Percentiles rank a stretch among this genome's conserved stretches.
phyloP scores from a whole-genome alignment of 2,113 vertebrate species.

The Ascaphus truei region DNA sequence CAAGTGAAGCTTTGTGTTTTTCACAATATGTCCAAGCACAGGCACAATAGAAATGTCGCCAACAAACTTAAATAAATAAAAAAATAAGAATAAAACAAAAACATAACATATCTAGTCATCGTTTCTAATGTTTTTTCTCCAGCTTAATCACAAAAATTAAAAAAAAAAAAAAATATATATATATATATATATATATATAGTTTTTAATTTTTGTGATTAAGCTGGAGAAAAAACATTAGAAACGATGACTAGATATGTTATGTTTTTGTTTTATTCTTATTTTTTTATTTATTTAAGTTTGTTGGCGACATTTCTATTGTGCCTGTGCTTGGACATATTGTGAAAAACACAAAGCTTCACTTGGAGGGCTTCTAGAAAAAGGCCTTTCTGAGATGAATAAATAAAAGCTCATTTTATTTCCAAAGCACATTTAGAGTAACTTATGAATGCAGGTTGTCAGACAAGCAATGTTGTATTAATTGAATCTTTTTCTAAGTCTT shows the following conservation, averaged over 20 bases:
- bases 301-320: constrained; percentile 96
- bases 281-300: constrained; percentile 81
- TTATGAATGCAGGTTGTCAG: constrained; percentile 83
- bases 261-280: constrained; percentile 66
- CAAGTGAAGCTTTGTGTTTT: constrained; percentile 77
- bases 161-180: too few species aligned
- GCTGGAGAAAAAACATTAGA: constrained; percentile 49
- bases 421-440: constrained; percentile 79
- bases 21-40: constrained; percentile 77
- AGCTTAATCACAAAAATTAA: neutral
- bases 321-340: constrained; percentile 78
- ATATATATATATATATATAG: too few species aligned
- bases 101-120: constrained; percentile 55
- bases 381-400: constrained; percentile 73
- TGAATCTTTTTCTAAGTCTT: constrained; percentile 89
- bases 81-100: constrained; percentile 72
- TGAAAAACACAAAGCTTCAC: constrained; percentile 74
- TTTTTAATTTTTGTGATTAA: neutral
- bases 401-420: constrained; percentile 68
- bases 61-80: constrained; percentile 80
- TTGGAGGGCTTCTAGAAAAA: constrained; percentile 63
- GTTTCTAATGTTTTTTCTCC: constrained; percentile 57
- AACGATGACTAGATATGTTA: constrained; percentile 55
- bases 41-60: constrained; percentile 94
- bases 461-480: constrained; percentile 95